phyloP scores from a whole-genome alignment of 2,113 vertebrate genomes.

The Alouatta palliata region DNA sequence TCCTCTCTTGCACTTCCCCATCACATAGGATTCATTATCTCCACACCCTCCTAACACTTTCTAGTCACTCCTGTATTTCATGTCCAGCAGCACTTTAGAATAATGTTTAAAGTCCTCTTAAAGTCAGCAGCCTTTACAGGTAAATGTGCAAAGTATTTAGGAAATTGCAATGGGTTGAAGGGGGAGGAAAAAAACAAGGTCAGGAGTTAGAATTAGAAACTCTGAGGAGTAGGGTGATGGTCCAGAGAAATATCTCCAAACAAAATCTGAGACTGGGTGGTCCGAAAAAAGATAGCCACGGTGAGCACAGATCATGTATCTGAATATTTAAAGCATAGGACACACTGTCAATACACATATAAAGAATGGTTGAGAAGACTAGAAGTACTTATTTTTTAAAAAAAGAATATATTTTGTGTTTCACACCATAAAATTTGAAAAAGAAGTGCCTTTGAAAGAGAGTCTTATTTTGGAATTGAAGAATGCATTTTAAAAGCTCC shows the following conservation, averaged over 20 bases:
- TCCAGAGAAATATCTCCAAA: neutral
- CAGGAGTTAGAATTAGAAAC: neutral
- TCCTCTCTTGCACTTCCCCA: neutral
- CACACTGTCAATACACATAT: neutral
- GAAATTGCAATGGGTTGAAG: neutral
- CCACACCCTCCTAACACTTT: neutral
- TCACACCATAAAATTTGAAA: neutral
- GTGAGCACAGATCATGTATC: neutral
- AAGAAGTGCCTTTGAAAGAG: neutral
- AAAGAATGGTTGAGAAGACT: neutral
- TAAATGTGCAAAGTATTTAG: neutral
- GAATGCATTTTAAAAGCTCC: neutral
- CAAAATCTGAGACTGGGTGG: neutral
- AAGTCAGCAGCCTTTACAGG: neutral
- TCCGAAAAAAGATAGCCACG: neutral
- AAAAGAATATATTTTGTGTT: constrained; percentile 19
- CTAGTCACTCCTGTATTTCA: neutral
- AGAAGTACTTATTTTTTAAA: neutral
- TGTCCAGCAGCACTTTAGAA: neutral
- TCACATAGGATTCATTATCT: neutral
- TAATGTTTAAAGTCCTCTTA: neutral
- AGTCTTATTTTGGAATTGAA: neutral
- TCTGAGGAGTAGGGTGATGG: neutral
- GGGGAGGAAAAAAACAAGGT: neutral
- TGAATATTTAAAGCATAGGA: neutral